Evolutionary conservation across 2,888 invertebrate genomes (phyloP).

Genomic region (Cyclophora albipunctata): DNA sequence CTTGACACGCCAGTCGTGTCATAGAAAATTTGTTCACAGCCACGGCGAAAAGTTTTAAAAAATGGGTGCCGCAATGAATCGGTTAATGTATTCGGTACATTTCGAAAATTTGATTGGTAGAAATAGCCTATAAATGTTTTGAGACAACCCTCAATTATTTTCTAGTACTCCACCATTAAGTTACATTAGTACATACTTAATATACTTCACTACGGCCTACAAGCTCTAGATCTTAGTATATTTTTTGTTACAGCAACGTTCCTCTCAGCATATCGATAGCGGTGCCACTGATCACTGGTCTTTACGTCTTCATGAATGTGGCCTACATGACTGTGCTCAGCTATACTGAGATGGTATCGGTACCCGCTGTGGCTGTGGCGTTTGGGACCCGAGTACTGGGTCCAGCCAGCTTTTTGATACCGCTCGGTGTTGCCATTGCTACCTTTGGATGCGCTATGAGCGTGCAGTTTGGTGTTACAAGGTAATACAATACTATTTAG

Average conservation of each 20-base stretch:
- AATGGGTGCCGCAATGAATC: too few relatives aligned
- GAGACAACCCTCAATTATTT: too few relatives aligned
- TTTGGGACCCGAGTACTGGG: constrained; percentile 82
- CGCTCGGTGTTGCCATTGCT: constrained; percentile 84
- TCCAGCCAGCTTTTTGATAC: constrained; percentile 79
- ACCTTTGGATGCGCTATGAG: constrained; percentile 88
- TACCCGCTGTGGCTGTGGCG: constrained; percentile 87
- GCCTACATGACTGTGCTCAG: constrained; percentile 90
- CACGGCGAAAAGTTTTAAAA: too few relatives aligned
- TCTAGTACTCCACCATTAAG: too few relatives aligned
- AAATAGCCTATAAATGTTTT: too few relatives aligned
- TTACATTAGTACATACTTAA: too few relatives aligned
- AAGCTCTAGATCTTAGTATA: too few relatives aligned
- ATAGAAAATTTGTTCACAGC: too few relatives aligned
- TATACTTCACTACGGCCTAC: too few relatives aligned
- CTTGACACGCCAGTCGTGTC: too few relatives aligned
- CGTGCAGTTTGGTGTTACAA: constrained; percentile 84
- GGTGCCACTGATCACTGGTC: constrained; percentile 85
- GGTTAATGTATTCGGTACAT: too few relatives aligned
- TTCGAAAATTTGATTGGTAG: too few relatives aligned
- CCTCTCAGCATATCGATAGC: constrained; percentile 86
- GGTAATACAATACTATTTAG: constrained; percentile 43
- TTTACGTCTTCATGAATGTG: constrained; percentile 89
- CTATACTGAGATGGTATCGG: constrained; percentile 80
- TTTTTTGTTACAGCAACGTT: constrained; percentile 78